Percentiles rank a stretch among this genome's conserved stretches.
Conservation (phyloP, 92 coral and sea anemone genomes). For the Actinernus sp. region DNA sequence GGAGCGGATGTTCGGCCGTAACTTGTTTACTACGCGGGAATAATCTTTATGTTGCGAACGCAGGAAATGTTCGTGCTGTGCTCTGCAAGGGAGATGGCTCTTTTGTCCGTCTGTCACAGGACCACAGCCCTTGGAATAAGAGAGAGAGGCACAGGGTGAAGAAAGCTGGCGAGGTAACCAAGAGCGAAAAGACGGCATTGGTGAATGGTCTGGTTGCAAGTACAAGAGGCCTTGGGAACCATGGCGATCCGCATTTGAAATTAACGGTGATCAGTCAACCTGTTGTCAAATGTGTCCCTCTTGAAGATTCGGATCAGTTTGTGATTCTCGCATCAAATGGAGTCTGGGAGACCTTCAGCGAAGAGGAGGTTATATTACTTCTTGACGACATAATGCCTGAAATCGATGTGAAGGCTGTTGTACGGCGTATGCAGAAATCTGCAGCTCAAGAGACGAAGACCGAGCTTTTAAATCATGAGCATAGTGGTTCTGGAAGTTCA, state of each 20-base stretch:
- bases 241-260: slow-evolving; percentile 92
- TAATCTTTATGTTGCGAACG: slow-evolving; percentile 89
- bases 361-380: slow-evolving; percentile 82
- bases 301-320: slow-evolving; percentile 81
- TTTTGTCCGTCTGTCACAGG: slow-evolving; percentile 73
- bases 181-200: slow-evolving; percentile 76
- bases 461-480: slow-evolving; percentile 4
- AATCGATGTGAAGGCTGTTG: slow-evolving; percentile 77
- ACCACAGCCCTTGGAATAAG: slow-evolving; percentile 86
- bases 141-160: slow-evolving; percentile 78
- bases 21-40: slow-evolving; percentile 84
- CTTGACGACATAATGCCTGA: slow-evolving; percentile 89
- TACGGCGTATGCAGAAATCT: slow-evolving; percentile 39
- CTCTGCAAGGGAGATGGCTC: slow-evolving; percentile 88
- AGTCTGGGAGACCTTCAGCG: slow-evolving; percentile 93
- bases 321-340: slow-evolving; percentile 88
- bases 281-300: slow-evolving; percentile 67
- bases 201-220: slow-evolving; percentile 88
- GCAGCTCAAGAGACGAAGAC: not conserved
- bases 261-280: slow-evolving; percentile 78
- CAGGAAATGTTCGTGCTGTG: slow-evolving; percentile 86
- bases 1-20: slow-evolving; percentile 99
- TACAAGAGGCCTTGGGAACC: slow-evolving; percentile 96
- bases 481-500: not conserved
- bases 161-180: slow-evolving; percentile 79